Conservation (phyloP, 1,140 invertebrate species). For the Colletes latitarsis region DNA sequence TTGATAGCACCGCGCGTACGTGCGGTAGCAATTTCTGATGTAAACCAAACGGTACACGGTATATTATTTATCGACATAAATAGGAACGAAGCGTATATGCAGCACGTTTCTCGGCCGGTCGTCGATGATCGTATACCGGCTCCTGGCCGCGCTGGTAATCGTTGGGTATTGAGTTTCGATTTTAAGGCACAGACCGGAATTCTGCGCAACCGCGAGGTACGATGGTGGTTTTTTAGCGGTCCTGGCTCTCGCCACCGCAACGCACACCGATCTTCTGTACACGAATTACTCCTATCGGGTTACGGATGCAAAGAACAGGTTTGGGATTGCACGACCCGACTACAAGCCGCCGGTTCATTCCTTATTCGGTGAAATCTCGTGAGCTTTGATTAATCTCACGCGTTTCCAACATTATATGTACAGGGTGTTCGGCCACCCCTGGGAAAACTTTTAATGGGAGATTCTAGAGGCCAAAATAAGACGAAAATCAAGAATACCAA, state of each 20-base stretch:
- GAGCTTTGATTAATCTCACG: not conserved
- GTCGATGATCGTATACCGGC: not conserved
- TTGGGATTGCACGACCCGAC: slow-evolving; percentile 32
- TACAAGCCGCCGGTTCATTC: not conserved
- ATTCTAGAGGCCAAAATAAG: no score
- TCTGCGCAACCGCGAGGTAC: slow-evolving; percentile 14
- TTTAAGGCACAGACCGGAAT: slow-evolving; percentile 12
- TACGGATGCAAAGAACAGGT: slow-evolving; percentile 56
- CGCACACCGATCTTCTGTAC: slow-evolving; percentile 33
- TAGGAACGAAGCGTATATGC: not conserved
- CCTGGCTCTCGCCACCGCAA: slow-evolving; percentile 32
- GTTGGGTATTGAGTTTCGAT: slow-evolving; percentile 1
- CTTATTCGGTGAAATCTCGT: slow-evolving; percentile 34
- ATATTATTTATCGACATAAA: not conserved
- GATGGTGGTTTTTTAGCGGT: slow-evolving; percentile 23
- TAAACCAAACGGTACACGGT: not conserved
- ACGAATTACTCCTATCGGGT: slow-evolving; percentile 51
- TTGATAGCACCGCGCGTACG: no score
- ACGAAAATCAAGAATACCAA: no score
- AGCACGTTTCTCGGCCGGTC: not conserved
- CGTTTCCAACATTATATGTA: not conserved
- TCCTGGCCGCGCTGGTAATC: slow-evolving; percentile 10
- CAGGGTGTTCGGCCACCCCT: no score
- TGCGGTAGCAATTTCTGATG: no score
- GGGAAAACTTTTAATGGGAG: no score